These are phyloP conservation scores for Pomacea canaliculata DNA, from an alignment of 2,888 invertebrate genomes.

Conservation along the genomic window DNA sequence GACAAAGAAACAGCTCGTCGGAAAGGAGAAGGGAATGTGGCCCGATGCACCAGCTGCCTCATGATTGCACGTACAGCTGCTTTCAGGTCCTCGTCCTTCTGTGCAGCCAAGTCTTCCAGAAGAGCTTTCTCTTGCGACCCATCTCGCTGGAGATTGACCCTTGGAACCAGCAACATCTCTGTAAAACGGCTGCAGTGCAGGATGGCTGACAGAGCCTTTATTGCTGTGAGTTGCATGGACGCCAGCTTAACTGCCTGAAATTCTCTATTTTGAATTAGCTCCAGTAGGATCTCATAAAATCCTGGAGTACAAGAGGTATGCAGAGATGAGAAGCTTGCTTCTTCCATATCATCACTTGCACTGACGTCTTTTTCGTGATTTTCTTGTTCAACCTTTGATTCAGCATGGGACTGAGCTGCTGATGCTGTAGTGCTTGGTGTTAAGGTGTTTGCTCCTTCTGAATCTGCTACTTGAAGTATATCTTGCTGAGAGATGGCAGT, in stretches of 20 bases:
- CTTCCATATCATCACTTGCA: no score
- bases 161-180: constrained; percentile 74
- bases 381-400: no score
- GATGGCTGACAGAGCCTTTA: constrained; percentile 74
- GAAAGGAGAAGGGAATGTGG: constrained; percentile 62
- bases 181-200: constrained; percentile 73
- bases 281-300: not conserved
- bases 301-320: no score
- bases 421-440: no score
- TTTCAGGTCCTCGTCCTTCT: constrained; percentile 58
- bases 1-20: constrained; percentile 59
- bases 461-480: no score
- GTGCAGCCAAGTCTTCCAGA: constrained; percentile 49
- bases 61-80: constrained; percentile 58
- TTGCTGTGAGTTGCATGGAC: constrained; percentile 74
- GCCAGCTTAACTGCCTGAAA: constrained; percentile 72
- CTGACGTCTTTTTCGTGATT: no score
- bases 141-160: constrained; percentile 52
- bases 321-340: no score
- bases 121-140: constrained; percentile 44
- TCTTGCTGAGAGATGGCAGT: no score
- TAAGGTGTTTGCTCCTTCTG: no score
- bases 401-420: no score
- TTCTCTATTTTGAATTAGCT: constrained; percentile 63
- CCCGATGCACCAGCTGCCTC: constrained; percentile 63